Evolutionary conservation across 1,140 invertebrate species (phyloP), one percentile per base, ranked within the genome.

Genomic region (Atta texana): DNA sequence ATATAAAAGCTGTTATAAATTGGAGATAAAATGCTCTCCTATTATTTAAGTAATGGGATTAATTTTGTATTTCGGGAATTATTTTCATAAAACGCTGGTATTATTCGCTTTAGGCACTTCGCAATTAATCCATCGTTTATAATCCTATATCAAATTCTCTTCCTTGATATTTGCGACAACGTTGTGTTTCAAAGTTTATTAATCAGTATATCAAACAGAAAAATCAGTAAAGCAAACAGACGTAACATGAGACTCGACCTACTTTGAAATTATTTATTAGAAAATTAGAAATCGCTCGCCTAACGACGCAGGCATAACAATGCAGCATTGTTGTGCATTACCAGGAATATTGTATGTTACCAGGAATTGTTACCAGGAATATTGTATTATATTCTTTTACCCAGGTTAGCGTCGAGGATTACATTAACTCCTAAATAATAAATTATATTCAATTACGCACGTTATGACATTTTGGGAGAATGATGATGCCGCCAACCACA

Each of bases 381-480:
- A 84, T 84, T 75, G 78, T 53, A n/a, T 84, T 75, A 66, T 53
- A n/a, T 75, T 84, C 39, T 84, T 84, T 75, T 5, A 7, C 21
- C 39, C 34, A 39, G 24, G 21, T 82, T 51, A 24, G 8, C 39
- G 53, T 7, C 10, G 6, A 28, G 7, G 18, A 82, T 82, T 82
- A 82, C 51, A 31, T 44, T 44, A 59, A 61, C n/a, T 75, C 28
- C 8, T 18, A 51, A 69, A 49, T 74, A 75, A 84, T 75, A 84
- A 84, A 75, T 84, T 74, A 84, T 51, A 84, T 84, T 84, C 44
- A 51, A 12, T 75, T 74, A 75, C 55, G 55, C 72, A 34, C 39
- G 55, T 74, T 75, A 74, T 71, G 55, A 84, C 69, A 84, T 14
- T 72, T 14, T 24, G 69, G 49, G n/a, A 84, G n/a, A 75, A 61